These are phyloP conservation scores for Pungitius pungitius DNA, from an alignment of 2,113 vertebrate species.

Conservation along the genomic window DNA sequence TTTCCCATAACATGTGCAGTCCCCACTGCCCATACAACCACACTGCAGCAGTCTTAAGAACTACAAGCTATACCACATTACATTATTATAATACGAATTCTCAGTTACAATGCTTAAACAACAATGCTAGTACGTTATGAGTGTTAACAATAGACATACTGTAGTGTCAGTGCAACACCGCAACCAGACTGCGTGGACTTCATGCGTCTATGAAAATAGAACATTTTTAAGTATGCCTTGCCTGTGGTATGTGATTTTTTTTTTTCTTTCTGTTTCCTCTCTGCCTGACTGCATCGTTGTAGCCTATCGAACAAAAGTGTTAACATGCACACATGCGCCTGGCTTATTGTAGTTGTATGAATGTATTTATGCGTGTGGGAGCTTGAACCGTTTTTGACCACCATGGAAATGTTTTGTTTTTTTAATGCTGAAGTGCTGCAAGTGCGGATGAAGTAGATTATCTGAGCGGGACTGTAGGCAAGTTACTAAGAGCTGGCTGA, in stretches of 20 bases:
- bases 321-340: background rate
- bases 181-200: background rate
- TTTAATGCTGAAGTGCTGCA: background rate
- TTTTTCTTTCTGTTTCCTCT: background rate
- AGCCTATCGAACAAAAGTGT: background rate
- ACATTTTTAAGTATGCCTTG: background rate
- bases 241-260: background rate
- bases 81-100: background rate
- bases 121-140: too few species aligned
- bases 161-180: background rate
- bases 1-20: background rate
- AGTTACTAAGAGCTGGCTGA: background rate
- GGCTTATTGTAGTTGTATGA: background rate
- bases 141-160: too few species aligned
- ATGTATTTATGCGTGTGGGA: background rate
- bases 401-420: too few species aligned
- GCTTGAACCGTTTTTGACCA: background rate
- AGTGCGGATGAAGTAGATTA: background rate
- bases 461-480: background rate
- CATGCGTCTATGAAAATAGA: background rate
- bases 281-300: background rate
- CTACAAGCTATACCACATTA: background rate
- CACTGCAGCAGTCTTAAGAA: background rate
- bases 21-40: background rate
- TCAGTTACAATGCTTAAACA: background rate